Evolutionary conservation across 2,113 vertebrate genomes (phyloP).

Genomic region (Gambusia affinis): DNA sequence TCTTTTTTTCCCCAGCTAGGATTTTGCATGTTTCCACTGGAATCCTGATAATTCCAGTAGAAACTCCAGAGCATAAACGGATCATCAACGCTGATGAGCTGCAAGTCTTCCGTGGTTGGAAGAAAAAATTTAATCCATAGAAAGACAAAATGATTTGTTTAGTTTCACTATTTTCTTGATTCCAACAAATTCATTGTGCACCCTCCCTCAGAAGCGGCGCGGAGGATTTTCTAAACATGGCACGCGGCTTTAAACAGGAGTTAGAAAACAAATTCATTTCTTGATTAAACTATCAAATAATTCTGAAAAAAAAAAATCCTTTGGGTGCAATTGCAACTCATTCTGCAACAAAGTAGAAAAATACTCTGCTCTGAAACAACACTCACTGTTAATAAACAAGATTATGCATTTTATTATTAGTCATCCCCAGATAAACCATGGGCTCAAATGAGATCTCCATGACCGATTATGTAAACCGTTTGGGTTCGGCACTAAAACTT

Average conservation of each 20-base stretch:
- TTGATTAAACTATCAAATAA: neutral
- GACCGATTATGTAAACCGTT: neutral
- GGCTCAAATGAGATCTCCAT: neutral
- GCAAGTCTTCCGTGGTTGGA: neutral
- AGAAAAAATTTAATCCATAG: neutral
- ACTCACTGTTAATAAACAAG: neutral
- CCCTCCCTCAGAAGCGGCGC: neutral
- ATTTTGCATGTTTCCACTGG: neutral
- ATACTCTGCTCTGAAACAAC: neutral
- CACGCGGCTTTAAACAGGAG: neutral
- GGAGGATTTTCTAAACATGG: neutral
- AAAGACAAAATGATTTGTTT: too few species aligned
- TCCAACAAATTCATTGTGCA: too few species aligned
- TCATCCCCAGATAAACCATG: neutral
- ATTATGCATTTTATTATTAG: neutral
- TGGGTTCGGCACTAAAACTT: neutral
- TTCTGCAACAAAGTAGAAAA: neutral
- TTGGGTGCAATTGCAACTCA: too few species aligned
- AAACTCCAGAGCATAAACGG: too few species aligned
- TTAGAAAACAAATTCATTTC: neutral
- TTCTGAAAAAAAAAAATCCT: neutral
- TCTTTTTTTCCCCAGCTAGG: too few species aligned
- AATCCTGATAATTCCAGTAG: neutral
- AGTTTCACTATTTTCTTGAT: too few species aligned
- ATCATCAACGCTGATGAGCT: neutral